These are phyloP conservation scores for Lepidurus arcticus DNA, from an alignment of 1,140 invertebrate genomes.

Conservation along the genomic window DNA sequence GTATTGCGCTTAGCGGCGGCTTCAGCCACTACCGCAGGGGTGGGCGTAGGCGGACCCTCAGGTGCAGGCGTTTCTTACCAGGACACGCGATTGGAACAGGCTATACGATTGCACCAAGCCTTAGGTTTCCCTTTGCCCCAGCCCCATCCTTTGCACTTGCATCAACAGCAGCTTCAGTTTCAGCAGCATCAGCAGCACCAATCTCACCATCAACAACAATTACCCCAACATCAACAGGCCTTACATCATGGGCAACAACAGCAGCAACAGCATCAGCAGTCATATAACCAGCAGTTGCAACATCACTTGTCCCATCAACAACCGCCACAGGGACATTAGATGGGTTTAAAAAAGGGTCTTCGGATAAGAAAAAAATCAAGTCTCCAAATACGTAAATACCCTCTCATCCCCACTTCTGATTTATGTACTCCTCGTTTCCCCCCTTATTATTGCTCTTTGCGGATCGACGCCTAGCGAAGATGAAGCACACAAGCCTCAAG, in stretches of 20 bases:
- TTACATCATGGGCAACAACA: constrained; percentile 23
- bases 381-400: constrained; percentile 22
- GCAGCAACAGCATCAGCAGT: constrained; percentile 27
- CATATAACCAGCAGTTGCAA: constrained; percentile 25
- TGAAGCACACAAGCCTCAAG: not conserved
- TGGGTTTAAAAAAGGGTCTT: not conserved
- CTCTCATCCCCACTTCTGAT: not conserved
- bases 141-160: constrained; percentile 45
- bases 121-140: constrained; percentile 55
- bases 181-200: constrained; percentile 31
- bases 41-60: constrained; percentile 36
- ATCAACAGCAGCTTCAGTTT: constrained; percentile 33
- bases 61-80: constrained; percentile 35
- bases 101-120: constrained; percentile 64
- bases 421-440: not conserved
- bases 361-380: not conserved
- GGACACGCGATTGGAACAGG: constrained; percentile 61
- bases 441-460: not conserved
- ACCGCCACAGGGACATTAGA: constrained; percentile 11
- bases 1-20: constrained; percentile 73
- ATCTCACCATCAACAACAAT: constrained; percentile 32
- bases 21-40: constrained; percentile 68
- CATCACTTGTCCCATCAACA: constrained; percentile 31
- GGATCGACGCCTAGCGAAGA: not conserved
- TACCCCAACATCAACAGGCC: constrained; percentile 31